These are phyloP conservation scores for Etheostoma cragini DNA, from an alignment of 2,113 vertebrate species.

Conservation along the genomic window DNA sequence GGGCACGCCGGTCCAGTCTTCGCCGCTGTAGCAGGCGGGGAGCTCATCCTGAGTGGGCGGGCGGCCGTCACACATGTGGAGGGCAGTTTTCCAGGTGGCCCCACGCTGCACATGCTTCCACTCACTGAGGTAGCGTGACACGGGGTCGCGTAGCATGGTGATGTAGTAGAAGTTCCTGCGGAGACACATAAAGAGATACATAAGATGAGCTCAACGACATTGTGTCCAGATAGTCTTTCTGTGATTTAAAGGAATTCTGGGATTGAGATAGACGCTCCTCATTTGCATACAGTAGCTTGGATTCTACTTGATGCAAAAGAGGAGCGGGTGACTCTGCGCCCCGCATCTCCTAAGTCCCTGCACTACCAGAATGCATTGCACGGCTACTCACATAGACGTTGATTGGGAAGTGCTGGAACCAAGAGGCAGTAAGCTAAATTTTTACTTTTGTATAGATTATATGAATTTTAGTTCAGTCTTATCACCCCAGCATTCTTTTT, in stretches of 20 bases:
- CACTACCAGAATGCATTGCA: too few species aligned
- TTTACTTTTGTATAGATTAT: not conserved
- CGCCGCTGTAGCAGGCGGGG: conserved; percentile 94
- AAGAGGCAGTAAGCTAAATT: too few species aligned
- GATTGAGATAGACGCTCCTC: too few species aligned
- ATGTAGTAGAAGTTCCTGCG: conserved; percentile 97
- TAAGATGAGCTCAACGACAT: not conserved
- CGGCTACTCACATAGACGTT: too few species aligned
- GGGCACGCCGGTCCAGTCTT: conserved; percentile 95
- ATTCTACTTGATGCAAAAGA: too few species aligned
- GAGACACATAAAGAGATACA: conserved; percentile 6
- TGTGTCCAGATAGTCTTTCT: not conserved
- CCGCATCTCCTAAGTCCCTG: too few species aligned
- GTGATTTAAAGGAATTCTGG: not conserved
- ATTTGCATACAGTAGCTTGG: too few species aligned
- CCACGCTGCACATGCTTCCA: conserved; percentile 97
- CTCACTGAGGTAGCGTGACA: conserved; percentile 97
- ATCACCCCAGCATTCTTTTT: not conserved
- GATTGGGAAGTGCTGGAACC: too few species aligned
- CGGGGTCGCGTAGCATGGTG: conserved; percentile 93
- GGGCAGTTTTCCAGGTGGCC: conserved; percentile 96
- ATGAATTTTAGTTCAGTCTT: not conserved
- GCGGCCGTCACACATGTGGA: conserved; percentile 97
- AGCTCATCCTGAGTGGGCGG: conserved; percentile 94
- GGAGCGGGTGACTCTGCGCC: too few species aligned